A percentile compares a stretch with the other conserved stretches of the same genome.
phyloP scores from a whole-genome alignment of 2,888 invertebrate genomes.

The Leptarthrus brevirostris region DNA sequence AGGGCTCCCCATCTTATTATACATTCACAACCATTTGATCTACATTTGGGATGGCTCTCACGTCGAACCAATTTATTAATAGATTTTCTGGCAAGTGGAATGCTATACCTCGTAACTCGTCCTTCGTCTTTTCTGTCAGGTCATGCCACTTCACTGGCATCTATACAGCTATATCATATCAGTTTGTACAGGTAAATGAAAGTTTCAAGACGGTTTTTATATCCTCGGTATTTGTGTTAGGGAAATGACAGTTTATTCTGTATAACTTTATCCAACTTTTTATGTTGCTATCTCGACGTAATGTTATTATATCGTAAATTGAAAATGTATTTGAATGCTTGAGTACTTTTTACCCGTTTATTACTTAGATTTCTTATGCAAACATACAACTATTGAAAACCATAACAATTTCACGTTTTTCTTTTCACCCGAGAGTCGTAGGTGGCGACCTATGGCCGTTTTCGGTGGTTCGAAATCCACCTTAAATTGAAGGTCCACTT shows the following conservation, averaged over 20 bases:
- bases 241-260: constrained; percentile 28
- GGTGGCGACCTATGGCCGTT: no score
- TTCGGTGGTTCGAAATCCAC: no score
- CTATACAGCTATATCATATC: background rate
- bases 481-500: no score
- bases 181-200: constrained; percentile 16
- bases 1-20: constrained; percentile 39
- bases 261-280: constrained; percentile 12
- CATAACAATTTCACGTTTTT: no score
- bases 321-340: no score
- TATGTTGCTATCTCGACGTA: no score
- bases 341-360: no score
- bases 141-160: constrained; percentile 2
- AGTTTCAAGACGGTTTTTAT: constrained; percentile 28
- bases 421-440: no score
- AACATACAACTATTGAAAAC: no score
- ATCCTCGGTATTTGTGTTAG: constrained; percentile 7
- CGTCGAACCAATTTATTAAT: constrained; percentile 49
- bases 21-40: constrained; percentile 49
- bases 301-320: no score
- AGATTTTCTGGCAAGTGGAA: constrained; percentile 46
- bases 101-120: background rate
- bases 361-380: no score
- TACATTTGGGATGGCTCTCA: constrained; percentile 47
- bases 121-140: background rate